phyloP scores from a whole-genome alignment of 2,888 invertebrate genomes.

The Creontiades dilutus region DNA sequence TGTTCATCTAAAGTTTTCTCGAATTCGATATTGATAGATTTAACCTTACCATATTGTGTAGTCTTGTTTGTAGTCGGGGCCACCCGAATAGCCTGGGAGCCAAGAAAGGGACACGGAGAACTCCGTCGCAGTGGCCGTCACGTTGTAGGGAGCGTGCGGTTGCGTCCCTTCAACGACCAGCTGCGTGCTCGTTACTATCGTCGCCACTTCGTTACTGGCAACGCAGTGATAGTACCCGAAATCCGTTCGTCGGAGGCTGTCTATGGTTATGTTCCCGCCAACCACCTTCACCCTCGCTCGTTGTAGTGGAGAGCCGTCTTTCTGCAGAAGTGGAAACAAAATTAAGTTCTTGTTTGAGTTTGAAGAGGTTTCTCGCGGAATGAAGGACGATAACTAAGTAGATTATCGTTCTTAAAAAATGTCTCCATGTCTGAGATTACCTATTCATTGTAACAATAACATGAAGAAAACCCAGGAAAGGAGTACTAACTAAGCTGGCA shows the following conservation, averaged over 20 bases:
- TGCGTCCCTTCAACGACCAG: conserved; percentile 95
- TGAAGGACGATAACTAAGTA: too few species aligned
- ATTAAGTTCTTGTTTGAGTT: too few species aligned
- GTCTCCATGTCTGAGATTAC: too few species aligned
- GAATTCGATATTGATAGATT: too few species aligned
- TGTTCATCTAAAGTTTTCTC: too few species aligned
- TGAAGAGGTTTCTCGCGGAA: too few species aligned
- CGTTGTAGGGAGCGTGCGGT: conserved; percentile 97
- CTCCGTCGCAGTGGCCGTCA: conserved; percentile 92
- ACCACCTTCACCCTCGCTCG: conserved; percentile 88
- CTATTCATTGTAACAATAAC: too few species aligned
- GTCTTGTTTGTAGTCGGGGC: conserved; percentile 95
- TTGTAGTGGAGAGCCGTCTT: conserved; percentile 90
- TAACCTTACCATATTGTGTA: conserved; percentile 90
- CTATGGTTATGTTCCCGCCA: conserved; percentile 95
- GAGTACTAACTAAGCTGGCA: too few species aligned
- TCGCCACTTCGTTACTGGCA: conserved; percentile 96
- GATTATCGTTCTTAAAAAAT: too few species aligned
- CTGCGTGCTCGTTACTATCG: conserved; percentile 93
- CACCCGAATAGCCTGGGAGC: conserved; percentile 97
- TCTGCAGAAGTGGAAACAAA: conserved; percentile 78
- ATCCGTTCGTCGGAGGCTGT: conserved; percentile 91
- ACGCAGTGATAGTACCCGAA: conserved; percentile 98
- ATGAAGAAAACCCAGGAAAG: too few species aligned
- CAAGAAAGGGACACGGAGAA: conserved; percentile 94